Evolutionary conservation across 1,140 invertebrate species (phyloP), one percentile per base, ranked within the genome.

Genomic region (Ostrea edulis): DNA sequence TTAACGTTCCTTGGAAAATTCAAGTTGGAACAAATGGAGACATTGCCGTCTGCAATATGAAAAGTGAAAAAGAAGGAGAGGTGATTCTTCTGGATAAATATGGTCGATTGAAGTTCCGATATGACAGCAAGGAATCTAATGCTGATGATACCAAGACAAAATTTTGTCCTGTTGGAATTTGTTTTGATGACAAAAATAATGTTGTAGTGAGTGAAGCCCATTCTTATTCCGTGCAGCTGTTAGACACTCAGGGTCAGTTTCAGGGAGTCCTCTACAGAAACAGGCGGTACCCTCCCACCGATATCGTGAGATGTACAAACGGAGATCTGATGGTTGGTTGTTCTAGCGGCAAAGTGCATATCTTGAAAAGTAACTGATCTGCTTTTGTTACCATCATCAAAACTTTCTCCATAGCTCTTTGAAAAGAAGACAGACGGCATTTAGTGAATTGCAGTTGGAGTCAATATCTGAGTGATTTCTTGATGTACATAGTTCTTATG

Each of bases 1-100:
- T 85, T 58, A 85, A 54, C 8, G 29, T 58, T 58, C 83, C 83
- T 29, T 85, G 83, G 83, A 85, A 85, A 85, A 25, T 85, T 12
- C 83, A 85, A 62, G 83, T 85, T 11, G 82, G 52, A n/a, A 54
- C 83, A n/a, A 55, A 55, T 29, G 83, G 83, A 17, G 83, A 85
- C 55, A 85, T 85, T 62, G 83, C 83, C 83, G 83, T 85, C 53
- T 85, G 83, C 83, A 85, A 85, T 0, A 85, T 85, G 83, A 85
- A 52, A 58, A 58, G 51, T 85, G 53, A 54, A 62, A 85, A 58
- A 20, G 83, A 85, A 85, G 83, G 83, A 29, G 51, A 85, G 20
- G 29, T 85, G 14, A 20, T 85, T 29, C 53, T 85, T 35, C 54
- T 85, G 53, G 55, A 85, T 62, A 85, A 85, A 62, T 62, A 85